Evolutionary conservation across 2,113 vertebrate species (phyloP).

Genomic region (Xyrauchen texanus): DNA sequence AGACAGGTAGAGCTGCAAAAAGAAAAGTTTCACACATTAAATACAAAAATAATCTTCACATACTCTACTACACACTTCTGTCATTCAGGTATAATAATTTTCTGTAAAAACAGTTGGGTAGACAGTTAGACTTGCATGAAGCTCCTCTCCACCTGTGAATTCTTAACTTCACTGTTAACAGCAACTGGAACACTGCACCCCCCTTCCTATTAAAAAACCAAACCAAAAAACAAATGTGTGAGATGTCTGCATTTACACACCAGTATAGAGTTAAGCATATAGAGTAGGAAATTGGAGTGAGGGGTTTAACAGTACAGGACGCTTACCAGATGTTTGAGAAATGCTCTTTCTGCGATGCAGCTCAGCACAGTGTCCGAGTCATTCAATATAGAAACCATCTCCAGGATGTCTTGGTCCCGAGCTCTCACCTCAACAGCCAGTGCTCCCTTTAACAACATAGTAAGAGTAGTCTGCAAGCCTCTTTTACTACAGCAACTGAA

Average conservation of each 20-base stretch:
- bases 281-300: background rate
- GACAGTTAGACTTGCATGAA: background rate
- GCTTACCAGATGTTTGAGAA: slow-evolving; percentile 86
- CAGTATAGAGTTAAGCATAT: background rate
- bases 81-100: background rate
- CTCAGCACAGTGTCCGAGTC: slow-evolving; percentile 86
- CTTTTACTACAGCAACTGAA: no score
- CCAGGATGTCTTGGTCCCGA: slow-evolving; percentile 85
- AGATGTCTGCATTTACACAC: no score
- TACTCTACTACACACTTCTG: background rate
- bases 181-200: slow-evolving; percentile 89
- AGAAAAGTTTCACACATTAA: background rate
- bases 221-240: background rate
- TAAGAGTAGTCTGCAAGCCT: background rate
- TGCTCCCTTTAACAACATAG: slow-evolving; percentile 81
- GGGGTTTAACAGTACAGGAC: background rate
- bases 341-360: slow-evolving; percentile 94
- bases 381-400: slow-evolving; percentile 87
- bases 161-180: slow-evolving; percentile 76
- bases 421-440: slow-evolving; percentile 91
- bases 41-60: no score
- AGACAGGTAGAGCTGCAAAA: slow-evolving; percentile 80
- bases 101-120: background rate
- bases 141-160: slow-evolving; percentile 74
- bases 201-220: slow-evolving; percentile 76